Conservation (phyloP, 2,113 vertebrate genomes). For the Athene noctua region DNA sequence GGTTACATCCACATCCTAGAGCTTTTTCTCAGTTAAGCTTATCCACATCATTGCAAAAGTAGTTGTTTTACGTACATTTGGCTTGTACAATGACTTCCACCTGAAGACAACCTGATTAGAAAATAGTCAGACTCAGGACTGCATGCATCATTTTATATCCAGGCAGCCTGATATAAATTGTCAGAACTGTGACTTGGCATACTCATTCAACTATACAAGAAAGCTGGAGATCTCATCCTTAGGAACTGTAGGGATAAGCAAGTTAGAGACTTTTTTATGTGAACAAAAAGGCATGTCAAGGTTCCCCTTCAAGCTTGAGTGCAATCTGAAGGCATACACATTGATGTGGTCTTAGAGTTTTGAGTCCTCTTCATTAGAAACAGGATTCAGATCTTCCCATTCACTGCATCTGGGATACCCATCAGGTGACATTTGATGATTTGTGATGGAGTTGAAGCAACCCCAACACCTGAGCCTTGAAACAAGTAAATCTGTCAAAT, state of each 20-base stretch:
- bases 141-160: not conserved
- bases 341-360: not conserved
- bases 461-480: not conserved
- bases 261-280: not conserved
- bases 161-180: not conserved
- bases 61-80: not conserved
- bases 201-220: not conserved
- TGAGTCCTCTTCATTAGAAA: not conserved
- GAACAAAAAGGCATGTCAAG: not conserved
- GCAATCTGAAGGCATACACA: not conserved
- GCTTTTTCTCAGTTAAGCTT: not conserved
- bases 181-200: not conserved
- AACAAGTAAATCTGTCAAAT: not conserved
- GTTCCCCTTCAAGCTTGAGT: not conserved
- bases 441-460: not conserved
- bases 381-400: not conserved
- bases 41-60: not conserved
- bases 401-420: not conserved
- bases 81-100: not conserved
- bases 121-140: not conserved
- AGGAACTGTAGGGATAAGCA: not conserved
- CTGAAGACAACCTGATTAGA: not conserved
- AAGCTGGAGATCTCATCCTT: not conserved
- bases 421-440: not conserved
- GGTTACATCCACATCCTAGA: not conserved